Percentiles rank a stretch among this genome's conserved stretches.
Evolutionary conservation across 2,797 vertebrate genomes (phyloP).

Genomic region (Cottoperca gobio): DNA sequence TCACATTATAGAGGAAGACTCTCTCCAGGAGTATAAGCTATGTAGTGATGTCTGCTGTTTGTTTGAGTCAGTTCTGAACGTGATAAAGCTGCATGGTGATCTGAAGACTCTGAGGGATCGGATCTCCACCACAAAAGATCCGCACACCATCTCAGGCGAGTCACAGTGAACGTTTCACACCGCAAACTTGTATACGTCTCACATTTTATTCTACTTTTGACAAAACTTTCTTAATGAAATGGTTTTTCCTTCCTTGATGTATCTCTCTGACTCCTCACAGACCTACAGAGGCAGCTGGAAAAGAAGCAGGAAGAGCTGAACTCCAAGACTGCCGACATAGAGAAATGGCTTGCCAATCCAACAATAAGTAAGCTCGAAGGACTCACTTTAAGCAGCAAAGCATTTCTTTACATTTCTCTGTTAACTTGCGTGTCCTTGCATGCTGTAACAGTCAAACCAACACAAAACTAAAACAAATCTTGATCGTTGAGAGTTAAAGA

Average conservation of each 20-base stretch:
- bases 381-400: neutral
- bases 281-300: constrained; percentile 42
- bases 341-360: constrained; percentile 17
- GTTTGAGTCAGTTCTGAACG: constrained; percentile 44
- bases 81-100: constrained; percentile 49
- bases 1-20: neutral
- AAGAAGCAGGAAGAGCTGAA: constrained; percentile 42
- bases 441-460: too few relatives aligned
- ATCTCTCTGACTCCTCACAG: constrained; percentile 34
- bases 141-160: constrained; percentile 32
- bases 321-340: constrained; percentile 32
- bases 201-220: neutral
- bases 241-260: neutral
- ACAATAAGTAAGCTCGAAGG: constrained; percentile 22
- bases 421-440: neutral
- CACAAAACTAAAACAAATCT: too few relatives aligned
- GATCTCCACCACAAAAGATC: constrained; percentile 17
- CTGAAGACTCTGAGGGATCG: constrained; percentile 30
- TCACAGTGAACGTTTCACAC: too few relatives aligned
- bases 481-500: too few relatives aligned
- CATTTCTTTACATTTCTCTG: neutral
- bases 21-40: neutral
- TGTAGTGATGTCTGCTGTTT: constrained; percentile 4
- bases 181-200: neutral
- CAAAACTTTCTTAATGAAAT: neutral